Percentiles rank a stretch among this genome's conserved stretches.
Conservation (phyloP, 2,797 vertebrate genomes). For the Cephalopachus bancanus region DNA sequence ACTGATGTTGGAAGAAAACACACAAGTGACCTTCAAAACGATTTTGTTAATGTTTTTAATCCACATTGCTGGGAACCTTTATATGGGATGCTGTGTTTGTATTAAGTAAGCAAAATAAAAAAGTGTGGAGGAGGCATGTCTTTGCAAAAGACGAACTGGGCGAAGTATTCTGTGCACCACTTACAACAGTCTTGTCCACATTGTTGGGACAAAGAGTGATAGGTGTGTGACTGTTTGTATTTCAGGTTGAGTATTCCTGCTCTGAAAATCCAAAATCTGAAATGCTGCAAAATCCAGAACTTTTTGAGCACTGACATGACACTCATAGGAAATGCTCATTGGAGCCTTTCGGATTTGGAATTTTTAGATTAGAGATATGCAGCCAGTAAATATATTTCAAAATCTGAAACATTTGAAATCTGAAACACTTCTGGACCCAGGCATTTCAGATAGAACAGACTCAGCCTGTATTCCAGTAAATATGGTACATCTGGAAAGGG, state of each 20-base stretch:
- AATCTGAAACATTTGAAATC: background rate
- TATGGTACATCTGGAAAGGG: background rate
- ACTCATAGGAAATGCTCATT: background rate
- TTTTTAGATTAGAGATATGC: background rate
- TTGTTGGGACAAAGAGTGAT: background rate
- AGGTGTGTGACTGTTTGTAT: background rate
- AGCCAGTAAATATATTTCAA: background rate
- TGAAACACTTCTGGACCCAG: background rate
- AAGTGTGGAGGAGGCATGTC: background rate
- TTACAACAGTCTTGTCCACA: background rate
- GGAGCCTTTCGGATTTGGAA: background rate
- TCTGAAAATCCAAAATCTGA: background rate
- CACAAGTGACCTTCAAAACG: slow-evolving; percentile 2
- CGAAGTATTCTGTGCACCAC: background rate
- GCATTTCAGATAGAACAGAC: background rate
- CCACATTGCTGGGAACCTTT: background rate
- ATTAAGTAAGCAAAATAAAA: slow-evolving; percentile 43
- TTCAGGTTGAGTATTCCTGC: background rate
- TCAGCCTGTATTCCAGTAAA: background rate
- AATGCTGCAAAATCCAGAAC: background rate
- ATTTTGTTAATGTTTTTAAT: slow-evolving; percentile 43
- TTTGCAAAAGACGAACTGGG: slow-evolving; percentile 20
- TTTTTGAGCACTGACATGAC: background rate
- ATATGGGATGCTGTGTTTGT: background rate
- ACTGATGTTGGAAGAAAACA: slow-evolving; percentile 47